Conservation (phyloP, 1,140 invertebrate species). For the Phenacoccus solenopsis region DNA sequence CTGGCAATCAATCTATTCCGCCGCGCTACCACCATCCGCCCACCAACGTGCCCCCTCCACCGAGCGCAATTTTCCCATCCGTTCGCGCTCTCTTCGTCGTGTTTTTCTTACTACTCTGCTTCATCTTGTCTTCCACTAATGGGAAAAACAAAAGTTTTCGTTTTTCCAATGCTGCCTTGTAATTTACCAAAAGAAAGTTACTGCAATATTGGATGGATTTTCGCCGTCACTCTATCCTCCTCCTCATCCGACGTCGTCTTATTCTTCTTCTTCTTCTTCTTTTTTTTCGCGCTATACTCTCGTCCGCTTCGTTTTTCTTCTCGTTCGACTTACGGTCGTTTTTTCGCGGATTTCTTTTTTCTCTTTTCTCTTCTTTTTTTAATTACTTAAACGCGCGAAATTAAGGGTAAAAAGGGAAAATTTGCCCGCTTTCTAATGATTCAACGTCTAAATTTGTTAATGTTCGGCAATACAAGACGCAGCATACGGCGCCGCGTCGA, state of each 20-base stretch:
- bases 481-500: background rate
- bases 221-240: too few species aligned
- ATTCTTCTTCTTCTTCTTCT: background rate
- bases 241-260: too few species aligned
- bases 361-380: constrained; percentile 6
- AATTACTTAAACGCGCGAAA: constrained; percentile 14
- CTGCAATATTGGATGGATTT: constrained; percentile 15
- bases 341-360: background rate
- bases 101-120: background rate
- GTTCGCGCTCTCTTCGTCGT: background rate
- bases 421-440: background rate
- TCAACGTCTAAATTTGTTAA: constrained; percentile 3
- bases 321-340: too few species aligned
- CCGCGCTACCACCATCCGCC: background rate
- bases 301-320: background rate
- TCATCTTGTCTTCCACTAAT: background rate
- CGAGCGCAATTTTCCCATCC: background rate
- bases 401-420: constrained; percentile 6
- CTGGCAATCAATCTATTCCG: constrained; percentile 13
- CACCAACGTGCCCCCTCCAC: background rate
- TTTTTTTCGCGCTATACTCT: background rate
- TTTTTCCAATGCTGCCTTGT: constrained; percentile 14
- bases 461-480: background rate
- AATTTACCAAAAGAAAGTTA: constrained; percentile 16
- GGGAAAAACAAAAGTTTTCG: constrained; percentile 14